Evolutionary conservation across 1,140 invertebrate genomes (phyloP).

Genomic region (Heliconius nattereri): DNA sequence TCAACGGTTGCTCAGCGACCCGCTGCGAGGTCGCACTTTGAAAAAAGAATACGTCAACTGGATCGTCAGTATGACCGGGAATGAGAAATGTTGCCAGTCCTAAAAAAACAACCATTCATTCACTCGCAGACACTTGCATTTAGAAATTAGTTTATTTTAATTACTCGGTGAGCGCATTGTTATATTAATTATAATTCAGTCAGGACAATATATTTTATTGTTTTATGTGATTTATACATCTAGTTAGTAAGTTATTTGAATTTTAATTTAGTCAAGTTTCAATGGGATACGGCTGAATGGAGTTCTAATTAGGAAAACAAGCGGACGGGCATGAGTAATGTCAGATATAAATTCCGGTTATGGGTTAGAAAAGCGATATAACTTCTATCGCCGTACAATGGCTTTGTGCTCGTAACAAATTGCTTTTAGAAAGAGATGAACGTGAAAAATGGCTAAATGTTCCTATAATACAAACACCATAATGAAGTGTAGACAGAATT

Average conservation of each 20-base stretch:
- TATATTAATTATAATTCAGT: conserved; percentile 73
- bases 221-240: conserved; percentile 78
- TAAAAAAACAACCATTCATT: conserved; percentile 65
- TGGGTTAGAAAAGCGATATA: conserved; percentile 64
- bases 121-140: conserved; percentile 65
- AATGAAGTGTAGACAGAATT: conserved; percentile 16
- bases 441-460: conserved; percentile 49
- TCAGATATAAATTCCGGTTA: conserved; percentile 75
- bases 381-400: conserved; percentile 64
- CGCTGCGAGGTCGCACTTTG: conserved; percentile 73
- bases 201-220: conserved; percentile 80
- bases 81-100: conserved; percentile 75
- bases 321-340: conserved; percentile 71
- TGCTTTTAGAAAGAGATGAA: conserved; percentile 63
- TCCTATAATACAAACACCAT: conserved; percentile 31
- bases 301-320: conserved; percentile 80
- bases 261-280: conserved; percentile 80
- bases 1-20: conserved; percentile 69
- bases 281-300: conserved; percentile 78
- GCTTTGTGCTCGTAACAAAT: conserved; percentile 65
- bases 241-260: conserved; percentile 81
- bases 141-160: conserved; percentile 81
- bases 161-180: conserved; percentile 72
- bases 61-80: conserved; percentile 72
- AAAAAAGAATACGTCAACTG: conserved; percentile 72